Evolutionary conservation across 2,113 vertebrate genomes (phyloP).

Genomic region (Pholis gunnellus): DNA sequence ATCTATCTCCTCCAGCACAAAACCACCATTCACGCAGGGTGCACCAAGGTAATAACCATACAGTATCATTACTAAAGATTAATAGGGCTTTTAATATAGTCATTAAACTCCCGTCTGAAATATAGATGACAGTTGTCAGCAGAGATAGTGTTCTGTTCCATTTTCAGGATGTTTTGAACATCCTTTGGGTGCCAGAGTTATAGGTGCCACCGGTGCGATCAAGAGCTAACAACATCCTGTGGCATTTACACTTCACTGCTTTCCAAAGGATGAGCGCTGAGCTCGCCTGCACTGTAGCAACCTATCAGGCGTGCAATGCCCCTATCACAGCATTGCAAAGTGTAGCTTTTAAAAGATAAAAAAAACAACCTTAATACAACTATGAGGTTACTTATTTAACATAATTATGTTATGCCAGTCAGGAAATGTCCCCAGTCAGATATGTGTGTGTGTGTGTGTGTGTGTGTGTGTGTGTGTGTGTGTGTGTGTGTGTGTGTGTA

Average conservation of each 20-base stretch:
- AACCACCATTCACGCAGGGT: conserved; percentile 40
- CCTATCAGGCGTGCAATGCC: not conserved
- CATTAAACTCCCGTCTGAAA: conserved; percentile 74
- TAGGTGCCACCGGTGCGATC: conserved; percentile 58
- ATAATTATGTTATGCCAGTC: not conserved
- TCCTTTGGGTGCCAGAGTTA: conserved; percentile 50
- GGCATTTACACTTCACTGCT: conserved; percentile 69
- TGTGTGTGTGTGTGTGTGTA: too few relatives aligned
- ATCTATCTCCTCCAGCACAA: conserved; percentile 55
- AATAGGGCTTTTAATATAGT: conserved; percentile 75
- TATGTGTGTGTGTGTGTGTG: too few relatives aligned
- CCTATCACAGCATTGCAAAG: conserved; percentile 15
- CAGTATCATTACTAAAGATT: conserved; percentile 75
- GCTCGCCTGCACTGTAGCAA: conserved; percentile 9
- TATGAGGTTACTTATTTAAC: not conserved
- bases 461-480: too few relatives aligned
- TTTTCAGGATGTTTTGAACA: conserved; percentile 49
- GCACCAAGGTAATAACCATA: conserved; percentile 66
- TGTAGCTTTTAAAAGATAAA: not conserved
- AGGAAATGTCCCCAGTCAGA: not conserved
- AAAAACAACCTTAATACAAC: not conserved
- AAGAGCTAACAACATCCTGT: conserved; percentile 57
- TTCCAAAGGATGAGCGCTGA: conserved; percentile 43
- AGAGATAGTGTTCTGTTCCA: conserved; percentile 45
- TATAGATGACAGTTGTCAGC: conserved; percentile 67